A percentile compares a stretch with the other conserved stretches of the same genome.
Evolutionary conservation across 1,140 invertebrate species (phyloP).

Genomic region (Adoxophyes honmai): DNA sequence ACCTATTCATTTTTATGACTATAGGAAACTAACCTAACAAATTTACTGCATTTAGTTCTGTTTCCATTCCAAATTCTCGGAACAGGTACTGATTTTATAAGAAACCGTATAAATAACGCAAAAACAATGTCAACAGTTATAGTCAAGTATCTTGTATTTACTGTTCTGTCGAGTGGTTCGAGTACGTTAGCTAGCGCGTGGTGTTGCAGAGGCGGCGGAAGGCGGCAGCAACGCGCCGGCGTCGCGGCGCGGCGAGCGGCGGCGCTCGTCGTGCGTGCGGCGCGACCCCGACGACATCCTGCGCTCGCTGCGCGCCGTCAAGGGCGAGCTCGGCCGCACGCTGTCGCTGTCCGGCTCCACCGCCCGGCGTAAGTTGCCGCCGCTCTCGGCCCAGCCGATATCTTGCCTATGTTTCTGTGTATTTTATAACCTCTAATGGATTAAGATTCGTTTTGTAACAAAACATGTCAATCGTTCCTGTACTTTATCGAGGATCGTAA

Average conservation of each 20-base stretch:
- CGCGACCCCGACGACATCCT: constrained; percentile 90
- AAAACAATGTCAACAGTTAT: too few relatives aligned
- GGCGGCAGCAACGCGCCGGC: constrained; percentile 67
- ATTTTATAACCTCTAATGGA: too few relatives aligned
- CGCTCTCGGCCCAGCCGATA: neutral
- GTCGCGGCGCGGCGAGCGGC: constrained; percentile 81
- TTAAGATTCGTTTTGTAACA: too few relatives aligned
- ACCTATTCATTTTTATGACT: neutral
- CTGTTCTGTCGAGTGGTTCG: too few relatives aligned
- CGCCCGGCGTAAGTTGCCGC: constrained; percentile 59
- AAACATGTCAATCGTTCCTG: too few relatives aligned
- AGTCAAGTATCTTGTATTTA: too few relatives aligned
- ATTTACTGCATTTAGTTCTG: too few relatives aligned
- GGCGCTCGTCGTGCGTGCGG: constrained; percentile 87
- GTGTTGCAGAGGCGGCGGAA: constrained; percentile 20
- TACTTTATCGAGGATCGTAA: too few relatives aligned
- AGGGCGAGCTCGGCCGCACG: constrained; percentile 87
- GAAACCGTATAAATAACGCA: too few relatives aligned
- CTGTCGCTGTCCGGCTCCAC: constrained; percentile 84
- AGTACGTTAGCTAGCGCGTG: constrained; percentile 1
- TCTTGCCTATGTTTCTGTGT: too few relatives aligned
- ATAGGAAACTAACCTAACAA: neutral
- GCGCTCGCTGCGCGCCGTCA: constrained; percentile 86
- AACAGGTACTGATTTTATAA: too few relatives aligned
- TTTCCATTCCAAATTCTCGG: too few relatives aligned